Base-by-base conservation (phyloP, 2,888 invertebrate genomes). In the Oligia fasciuncula region DNA sequence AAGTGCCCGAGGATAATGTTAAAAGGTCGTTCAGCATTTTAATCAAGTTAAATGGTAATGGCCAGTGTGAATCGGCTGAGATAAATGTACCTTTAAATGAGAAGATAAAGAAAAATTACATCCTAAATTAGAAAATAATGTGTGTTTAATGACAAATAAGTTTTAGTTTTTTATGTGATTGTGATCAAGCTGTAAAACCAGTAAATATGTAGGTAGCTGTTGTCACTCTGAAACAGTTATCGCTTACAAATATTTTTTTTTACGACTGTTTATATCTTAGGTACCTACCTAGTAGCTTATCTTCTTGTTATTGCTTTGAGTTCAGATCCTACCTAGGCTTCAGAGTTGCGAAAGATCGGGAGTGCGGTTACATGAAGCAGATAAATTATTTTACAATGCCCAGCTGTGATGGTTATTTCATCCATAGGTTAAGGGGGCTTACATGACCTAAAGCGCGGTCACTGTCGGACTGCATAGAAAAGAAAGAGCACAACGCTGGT, bases 11-110 rank as follows among this genome's bases (percentile, higher is more conserved):
- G 72, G 49, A 65, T 67, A 69, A 82, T 75, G 76, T 62, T n/a
- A 85, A 81, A 74, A 68, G 73, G 85, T 71, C 82, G 60, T 82
- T 79, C 57, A 77, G 77, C 14, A 72, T 85, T 85, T 85, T 85
- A 80, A 85, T 85, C 77, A 85, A 85, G 83, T 76, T 77, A 73
- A 79, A 85, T 79, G 82, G 67, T 79, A 57, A 75, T 51, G 71
- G 14, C 67, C n/a, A n/a, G 57, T 35, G 8, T 14, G 40, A 85
- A 69, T 66, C 17, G 13, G 1, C 57, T 63, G n/a, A 73, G 43
- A 69, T 46, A 67, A 65, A 81, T 76, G 43, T 73, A 68, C 14
- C 17, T 49, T 46, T 29, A 35, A n/a, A 46, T 67, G 43, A 73
- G 19, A 63, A 70, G 68, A 14, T 57, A 67, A 13, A 29, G 68